A percentile compares a stretch with the other conserved stretches of the same genome.
These are phyloP conservation scores for Drosophila willistoni DNA, from an alignment of 1,140 invertebrate species.

Conservation along the genomic window DNA sequence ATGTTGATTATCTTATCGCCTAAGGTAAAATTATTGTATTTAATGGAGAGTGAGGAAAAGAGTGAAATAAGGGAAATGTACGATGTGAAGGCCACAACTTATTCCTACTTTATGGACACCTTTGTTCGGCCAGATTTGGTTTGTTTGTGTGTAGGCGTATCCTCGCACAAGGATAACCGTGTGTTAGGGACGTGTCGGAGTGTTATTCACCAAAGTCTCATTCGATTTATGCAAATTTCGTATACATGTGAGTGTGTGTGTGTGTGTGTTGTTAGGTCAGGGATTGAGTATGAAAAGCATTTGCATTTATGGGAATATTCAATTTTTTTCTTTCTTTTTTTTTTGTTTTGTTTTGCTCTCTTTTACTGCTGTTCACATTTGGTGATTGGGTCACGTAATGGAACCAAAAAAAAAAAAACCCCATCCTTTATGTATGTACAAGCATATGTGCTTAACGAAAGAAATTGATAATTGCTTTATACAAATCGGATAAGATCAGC, in stretches of 20 bases:
- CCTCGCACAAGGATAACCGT: background rate
- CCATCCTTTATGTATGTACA: background rate
- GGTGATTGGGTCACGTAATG: slow-evolving; percentile 35
- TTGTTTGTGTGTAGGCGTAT: slow-evolving; percentile 7
- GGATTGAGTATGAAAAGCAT: slow-evolving; percentile 22
- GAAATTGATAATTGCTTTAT: slow-evolving; percentile 6
- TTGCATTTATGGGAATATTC: slow-evolving; percentile 29
- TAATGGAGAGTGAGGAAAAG: slow-evolving; percentile 35
- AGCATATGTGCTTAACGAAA: background rate
- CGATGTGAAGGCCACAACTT: background rate
- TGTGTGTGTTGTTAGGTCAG: slow-evolving; percentile 12
- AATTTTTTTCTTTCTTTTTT: slow-evolving; percentile 4
- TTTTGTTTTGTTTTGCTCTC: background rate
- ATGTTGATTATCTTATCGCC: slow-evolving; percentile 46
- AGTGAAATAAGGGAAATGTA: slow-evolving; percentile 12
- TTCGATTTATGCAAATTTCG: slow-evolving; percentile 35
- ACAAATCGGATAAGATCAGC: background rate
- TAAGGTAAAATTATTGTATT: slow-evolving; percentile 32
- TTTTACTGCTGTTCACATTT: slow-evolving; percentile 4
- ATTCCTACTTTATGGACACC: slow-evolving; percentile 1
- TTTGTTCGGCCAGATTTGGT: slow-evolving; percentile 18
- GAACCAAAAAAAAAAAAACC: background rate
- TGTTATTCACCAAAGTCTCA: slow-evolving; percentile 1
- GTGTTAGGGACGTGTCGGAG: slow-evolving; percentile 5
- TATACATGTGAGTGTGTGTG: background rate